Evolutionary conservation across 2,797 vertebrate species (phyloP).

Genomic region (Cynodonichthys magdalenae): DNA sequence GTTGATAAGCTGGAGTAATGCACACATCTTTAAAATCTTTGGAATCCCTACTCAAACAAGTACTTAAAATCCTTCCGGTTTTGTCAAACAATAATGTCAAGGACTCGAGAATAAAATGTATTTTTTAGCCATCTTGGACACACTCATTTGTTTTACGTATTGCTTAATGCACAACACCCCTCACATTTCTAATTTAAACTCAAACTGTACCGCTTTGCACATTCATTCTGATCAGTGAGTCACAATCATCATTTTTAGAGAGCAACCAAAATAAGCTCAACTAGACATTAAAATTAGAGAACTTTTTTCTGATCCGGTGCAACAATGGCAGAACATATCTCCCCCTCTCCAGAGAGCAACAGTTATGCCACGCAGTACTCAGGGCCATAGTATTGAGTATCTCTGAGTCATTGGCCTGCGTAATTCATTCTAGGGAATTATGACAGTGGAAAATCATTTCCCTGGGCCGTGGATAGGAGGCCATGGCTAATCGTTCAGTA

Average conservation of each 20-base stretch:
- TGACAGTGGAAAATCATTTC: conserved; percentile 84
- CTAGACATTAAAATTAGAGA: conserved; percentile 36
- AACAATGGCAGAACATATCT: conserved; percentile 41
- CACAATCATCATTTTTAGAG: not conserved
- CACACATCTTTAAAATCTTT: not conserved
- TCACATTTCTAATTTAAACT: not conserved
- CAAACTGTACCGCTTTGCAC: not conserved
- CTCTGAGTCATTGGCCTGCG: conserved; percentile 73
- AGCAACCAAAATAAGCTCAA: conserved; percentile 1
- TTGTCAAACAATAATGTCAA: not conserved
- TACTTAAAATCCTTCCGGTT: not conserved
- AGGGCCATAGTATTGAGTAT: conserved; percentile 66
- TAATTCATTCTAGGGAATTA: conserved; percentile 81
- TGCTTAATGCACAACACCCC: not conserved
- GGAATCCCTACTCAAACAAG: not conserved
- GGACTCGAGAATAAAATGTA: not conserved
- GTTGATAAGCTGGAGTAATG: not conserved
- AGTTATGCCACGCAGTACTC: conserved; percentile 54
- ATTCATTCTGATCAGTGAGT: conserved; percentile 7
- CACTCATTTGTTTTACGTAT: not conserved
- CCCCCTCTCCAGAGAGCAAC: conserved; percentile 58
- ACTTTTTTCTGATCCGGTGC: conserved; percentile 30
- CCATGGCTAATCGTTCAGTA: conserved; percentile 82
- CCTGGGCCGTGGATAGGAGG: conserved; percentile 72
- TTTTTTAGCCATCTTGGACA: too few species aligned